A percentile compares a stretch with the other conserved stretches of the same genome.
Conservation (phyloP, 2,888 invertebrate species). For the Schizotus pectinicornis region DNA sequence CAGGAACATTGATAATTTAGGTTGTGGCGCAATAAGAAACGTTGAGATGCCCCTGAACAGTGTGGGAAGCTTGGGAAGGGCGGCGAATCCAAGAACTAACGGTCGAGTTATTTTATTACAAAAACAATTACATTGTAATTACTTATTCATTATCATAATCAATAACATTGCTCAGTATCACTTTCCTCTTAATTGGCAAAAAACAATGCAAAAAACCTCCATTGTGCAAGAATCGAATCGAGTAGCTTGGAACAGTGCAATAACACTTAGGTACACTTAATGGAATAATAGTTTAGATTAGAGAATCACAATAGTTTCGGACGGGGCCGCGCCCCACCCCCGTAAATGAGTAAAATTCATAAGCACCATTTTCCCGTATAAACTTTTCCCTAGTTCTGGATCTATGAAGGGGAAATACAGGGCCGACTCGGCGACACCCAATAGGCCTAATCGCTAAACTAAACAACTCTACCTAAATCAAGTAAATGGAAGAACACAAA, state of each 20-base stretch:
- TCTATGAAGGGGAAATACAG: too few relatives aligned
- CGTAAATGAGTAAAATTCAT: slow-evolving; percentile 17
- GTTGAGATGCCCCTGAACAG: too few relatives aligned
- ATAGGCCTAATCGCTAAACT: slow-evolving; percentile 12
- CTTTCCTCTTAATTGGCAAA: slow-evolving; percentile 25
- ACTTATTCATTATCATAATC: neutral
- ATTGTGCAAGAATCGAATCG: slow-evolving; percentile 19
- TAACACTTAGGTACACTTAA: slow-evolving; percentile 20
- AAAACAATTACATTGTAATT: slow-evolving; percentile 18
- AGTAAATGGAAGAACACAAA: slow-evolving; percentile 24
- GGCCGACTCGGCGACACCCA: too few relatives aligned
- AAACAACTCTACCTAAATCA: slow-evolving; percentile 7
- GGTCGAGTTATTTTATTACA: neutral
- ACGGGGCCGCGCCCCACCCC: neutral
- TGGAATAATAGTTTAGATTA: slow-evolving; percentile 19
- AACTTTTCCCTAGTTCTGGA: neutral
- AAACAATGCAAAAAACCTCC: slow-evolving; percentile 15
- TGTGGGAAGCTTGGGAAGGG: too few relatives aligned
- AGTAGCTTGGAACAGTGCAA: slow-evolving; percentile 12
- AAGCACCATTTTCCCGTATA: slow-evolving; percentile 23
- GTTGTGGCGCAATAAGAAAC: too few relatives aligned
- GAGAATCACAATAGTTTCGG: slow-evolving; percentile 20
- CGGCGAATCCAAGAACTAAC: too few relatives aligned
- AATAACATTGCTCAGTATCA: slow-evolving; percentile 14
- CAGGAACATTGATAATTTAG: too few relatives aligned